A percentile compares a stretch with the other conserved stretches of the same genome.
Evolutionary conservation across 1,140 invertebrate genomes (phyloP).

Genomic region (Arctopsyche grandis): DNA sequence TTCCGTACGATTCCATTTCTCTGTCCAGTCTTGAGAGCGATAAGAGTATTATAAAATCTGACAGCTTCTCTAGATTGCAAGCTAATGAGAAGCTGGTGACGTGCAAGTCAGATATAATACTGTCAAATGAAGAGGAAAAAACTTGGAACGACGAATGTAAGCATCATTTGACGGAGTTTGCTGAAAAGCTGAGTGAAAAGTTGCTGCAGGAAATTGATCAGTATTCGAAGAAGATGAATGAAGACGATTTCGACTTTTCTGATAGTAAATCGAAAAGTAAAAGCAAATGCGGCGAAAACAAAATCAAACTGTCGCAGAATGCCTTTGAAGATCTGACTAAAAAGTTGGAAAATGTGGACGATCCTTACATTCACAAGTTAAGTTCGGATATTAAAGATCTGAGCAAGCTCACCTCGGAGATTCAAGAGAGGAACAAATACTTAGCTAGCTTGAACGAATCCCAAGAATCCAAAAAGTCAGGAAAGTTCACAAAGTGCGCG

Average conservation of each 20-base stretch:
- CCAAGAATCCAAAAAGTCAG: slow-evolving; percentile 56
- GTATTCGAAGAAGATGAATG: slow-evolving; percentile 67
- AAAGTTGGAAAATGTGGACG: slow-evolving; percentile 67
- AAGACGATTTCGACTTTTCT: slow-evolving; percentile 66
- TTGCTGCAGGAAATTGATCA: slow-evolving; percentile 80
- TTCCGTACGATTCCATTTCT: slow-evolving; percentile 65
- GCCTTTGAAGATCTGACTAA: slow-evolving; percentile 63
- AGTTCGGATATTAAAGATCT: slow-evolving; percentile 68
- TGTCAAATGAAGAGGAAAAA: slow-evolving; percentile 65
- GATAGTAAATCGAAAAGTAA: slow-evolving; percentile 58
- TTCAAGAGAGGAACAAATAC: slow-evolving; percentile 63
- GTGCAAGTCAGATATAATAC: slow-evolving; percentile 65
- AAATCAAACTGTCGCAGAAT: slow-evolving; percentile 63
- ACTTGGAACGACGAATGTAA: slow-evolving; percentile 72
- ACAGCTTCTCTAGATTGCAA: slow-evolving; percentile 65
- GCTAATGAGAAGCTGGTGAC: slow-evolving; percentile 64
- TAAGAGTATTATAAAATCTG: slow-evolving; percentile 66
- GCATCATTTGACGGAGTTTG: slow-evolving; percentile 79
- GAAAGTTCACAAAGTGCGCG: slow-evolving; percentile 61
- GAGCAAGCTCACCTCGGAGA: slow-evolving; percentile 68
- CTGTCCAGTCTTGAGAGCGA: slow-evolving; percentile 66
- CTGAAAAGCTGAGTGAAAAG: slow-evolving; percentile 79
- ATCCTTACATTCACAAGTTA: slow-evolving; percentile 69
- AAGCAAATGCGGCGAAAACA: slow-evolving; percentile 58
- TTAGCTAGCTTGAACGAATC: slow-evolving; percentile 62